These are phyloP conservation scores for Drosophila eugracilis DNA, from an alignment of 1,140 invertebrate genomes.

Conservation along the genomic window DNA sequence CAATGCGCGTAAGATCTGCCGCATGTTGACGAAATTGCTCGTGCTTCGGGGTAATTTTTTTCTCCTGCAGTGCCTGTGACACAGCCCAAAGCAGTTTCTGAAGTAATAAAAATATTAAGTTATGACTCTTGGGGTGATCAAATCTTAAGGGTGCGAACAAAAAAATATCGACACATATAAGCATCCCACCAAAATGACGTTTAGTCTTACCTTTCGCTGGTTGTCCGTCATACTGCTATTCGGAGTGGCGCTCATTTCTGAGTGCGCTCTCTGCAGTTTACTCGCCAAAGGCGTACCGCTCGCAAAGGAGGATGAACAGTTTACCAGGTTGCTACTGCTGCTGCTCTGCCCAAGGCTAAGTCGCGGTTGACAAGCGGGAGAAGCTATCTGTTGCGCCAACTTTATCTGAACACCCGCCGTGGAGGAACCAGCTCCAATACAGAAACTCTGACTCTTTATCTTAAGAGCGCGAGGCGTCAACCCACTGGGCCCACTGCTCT, in stretches of 20 bases:
- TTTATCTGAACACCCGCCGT: constrained; percentile 25
- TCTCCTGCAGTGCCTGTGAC: constrained; percentile 86
- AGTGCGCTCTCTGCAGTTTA: constrained; percentile 70
- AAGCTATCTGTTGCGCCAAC: not conserved
- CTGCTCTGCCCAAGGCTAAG: constrained; percentile 46
- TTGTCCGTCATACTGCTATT: constrained; percentile 76
- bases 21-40: constrained; percentile 87
- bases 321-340: constrained; percentile 49
- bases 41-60: constrained; percentile 87
- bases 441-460: constrained; percentile 84
- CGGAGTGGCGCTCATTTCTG: constrained; percentile 64
- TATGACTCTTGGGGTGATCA: not conserved
- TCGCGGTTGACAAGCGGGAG: constrained; percentile 13
- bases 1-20: constrained; percentile 86
- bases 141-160: not conserved
- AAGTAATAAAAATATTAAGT: constrained; percentile 35
- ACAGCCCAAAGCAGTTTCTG: constrained; percentile 89
- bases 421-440: constrained; percentile 84
- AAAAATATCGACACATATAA: not conserved
- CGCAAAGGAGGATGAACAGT: not conserved
- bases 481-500: constrained; percentile 48
- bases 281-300: constrained; percentile 32
- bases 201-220: constrained; percentile 67
- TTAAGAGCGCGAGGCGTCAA: constrained; percentile 78
- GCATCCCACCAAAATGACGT: too few species aligned